Percentiles rank a stretch among this genome's conserved stretches.
These are phyloP conservation scores for Lasius fuliginosus DNA, from an alignment of 2,888 invertebrate genomes.

Conservation along the genomic window DNA sequence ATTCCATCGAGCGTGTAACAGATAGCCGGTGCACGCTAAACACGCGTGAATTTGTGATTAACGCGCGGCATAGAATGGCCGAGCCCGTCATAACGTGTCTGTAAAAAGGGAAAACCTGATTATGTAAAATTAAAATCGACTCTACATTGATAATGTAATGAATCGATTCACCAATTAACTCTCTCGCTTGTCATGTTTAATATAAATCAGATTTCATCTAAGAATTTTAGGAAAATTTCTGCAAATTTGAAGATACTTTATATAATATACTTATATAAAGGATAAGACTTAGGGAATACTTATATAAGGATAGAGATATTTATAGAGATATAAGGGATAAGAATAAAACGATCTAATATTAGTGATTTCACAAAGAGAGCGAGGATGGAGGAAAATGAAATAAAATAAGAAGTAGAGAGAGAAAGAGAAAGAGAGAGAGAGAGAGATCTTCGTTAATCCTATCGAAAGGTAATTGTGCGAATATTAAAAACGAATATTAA, in stretches of 20 bases:
- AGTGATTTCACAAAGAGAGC: no score
- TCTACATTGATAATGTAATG: neutral
- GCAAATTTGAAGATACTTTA: neutral
- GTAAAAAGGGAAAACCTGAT: neutral
- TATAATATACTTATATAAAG: neutral
- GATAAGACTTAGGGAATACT: no score
- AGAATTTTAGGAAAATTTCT: neutral
- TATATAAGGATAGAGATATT: no score
- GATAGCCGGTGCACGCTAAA: constrained; percentile 36
- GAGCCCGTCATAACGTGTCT: neutral
- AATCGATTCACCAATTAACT: neutral
- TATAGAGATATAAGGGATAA: no score
- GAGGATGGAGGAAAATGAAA: no score
- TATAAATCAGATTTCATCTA: neutral
- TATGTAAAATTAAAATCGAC: neutral
- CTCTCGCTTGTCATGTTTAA: neutral
- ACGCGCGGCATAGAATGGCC: neutral
- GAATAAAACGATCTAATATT: no score
- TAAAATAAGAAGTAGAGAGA: no score
- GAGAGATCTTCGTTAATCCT: no score
- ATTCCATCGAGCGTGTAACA: constrained; percentile 54
- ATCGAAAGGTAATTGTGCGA: no score
- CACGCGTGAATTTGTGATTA: constrained; percentile 44
- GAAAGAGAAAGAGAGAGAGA: no score
- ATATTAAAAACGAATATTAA: no score